Evolutionary conservation across 2,797 vertebrate species (phyloP).

Genomic region (Alectoris magna): DNA sequence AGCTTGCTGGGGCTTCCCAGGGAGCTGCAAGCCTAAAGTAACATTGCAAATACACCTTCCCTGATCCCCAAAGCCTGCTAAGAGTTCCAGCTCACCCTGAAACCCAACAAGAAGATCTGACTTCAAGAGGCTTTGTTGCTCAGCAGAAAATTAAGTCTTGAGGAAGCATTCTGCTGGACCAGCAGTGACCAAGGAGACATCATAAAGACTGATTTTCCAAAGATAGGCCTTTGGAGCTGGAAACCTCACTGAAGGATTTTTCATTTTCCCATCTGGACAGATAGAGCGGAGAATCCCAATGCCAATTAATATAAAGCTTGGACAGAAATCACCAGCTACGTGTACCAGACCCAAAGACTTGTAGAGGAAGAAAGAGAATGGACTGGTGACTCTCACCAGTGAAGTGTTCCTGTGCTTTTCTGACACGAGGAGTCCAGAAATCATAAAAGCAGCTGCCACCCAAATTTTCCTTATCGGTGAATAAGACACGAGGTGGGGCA

Average conservation of each 20-base stretch:
- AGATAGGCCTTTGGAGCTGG: background rate
- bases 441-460: background rate
- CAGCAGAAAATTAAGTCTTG: background rate
- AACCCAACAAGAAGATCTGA: background rate
- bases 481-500: background rate
- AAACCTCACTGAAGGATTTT: background rate
- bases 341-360: conserved; percentile 5
- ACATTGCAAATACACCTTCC: background rate
- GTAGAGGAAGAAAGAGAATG: background rate
- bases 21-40: conserved; percentile 16
- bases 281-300: background rate
- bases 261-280: background rate
- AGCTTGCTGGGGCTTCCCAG: conserved; percentile 11
- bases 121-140: background rate
- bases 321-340: background rate
- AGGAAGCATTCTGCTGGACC: background rate
- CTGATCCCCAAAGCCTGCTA: background rate
- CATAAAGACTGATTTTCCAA: background rate
- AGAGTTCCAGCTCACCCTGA: background rate
- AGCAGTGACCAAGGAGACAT: background rate
- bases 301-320: background rate
- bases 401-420: background rate
- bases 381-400: background rate
- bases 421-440: background rate
- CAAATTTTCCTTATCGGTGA: background rate